Percentiles rank a stretch among this genome's conserved stretches.
Evolutionary conservation across 2,888 invertebrate genomes (phyloP).

Genomic region (Serripes groenlandicus): DNA sequence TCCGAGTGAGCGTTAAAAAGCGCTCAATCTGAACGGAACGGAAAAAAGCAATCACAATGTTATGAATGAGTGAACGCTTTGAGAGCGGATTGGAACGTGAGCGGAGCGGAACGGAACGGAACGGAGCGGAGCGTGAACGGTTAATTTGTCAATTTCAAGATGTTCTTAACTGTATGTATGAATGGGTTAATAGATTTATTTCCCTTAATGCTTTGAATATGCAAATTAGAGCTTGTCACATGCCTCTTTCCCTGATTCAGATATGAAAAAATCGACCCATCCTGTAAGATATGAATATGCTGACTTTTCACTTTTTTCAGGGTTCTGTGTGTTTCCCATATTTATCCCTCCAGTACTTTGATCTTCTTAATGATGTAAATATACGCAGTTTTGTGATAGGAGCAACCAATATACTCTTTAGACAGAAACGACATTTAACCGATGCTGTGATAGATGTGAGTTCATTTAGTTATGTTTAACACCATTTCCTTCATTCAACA

Average conservation of each 20-base stretch:
- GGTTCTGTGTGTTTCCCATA: slow-evolving; percentile 98
- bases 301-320: slow-evolving; percentile 85
- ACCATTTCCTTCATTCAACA: neutral
- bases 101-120: too few relatives aligned
- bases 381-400: slow-evolving; percentile 93
- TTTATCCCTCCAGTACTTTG: slow-evolving; percentile 97
- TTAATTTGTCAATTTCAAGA: too few relatives aligned
- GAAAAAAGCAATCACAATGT: too few relatives aligned
- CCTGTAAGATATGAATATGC: neutral
- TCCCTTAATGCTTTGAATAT: neutral
- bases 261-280: neutral
- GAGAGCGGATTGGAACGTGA: too few relatives aligned
- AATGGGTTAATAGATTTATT: too few relatives aligned
- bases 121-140: too few relatives aligned
- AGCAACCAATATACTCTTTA: slow-evolving; percentile 99
- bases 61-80: too few relatives aligned
- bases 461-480: slow-evolving; percentile 7
- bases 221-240: neutral
- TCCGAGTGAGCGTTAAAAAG: too few relatives aligned
- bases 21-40: too few relatives aligned
- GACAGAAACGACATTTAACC: slow-evolving; percentile 96
- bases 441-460: slow-evolving; percentile 95
- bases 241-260: neutral
- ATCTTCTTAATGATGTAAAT: slow-evolving; percentile 94
- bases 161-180: too few relatives aligned